Percentiles rank a stretch among this genome's conserved stretches.
phyloP scores from a whole-genome alignment of 2,888 invertebrate genomes.

The Lamproptera curius region DNA sequence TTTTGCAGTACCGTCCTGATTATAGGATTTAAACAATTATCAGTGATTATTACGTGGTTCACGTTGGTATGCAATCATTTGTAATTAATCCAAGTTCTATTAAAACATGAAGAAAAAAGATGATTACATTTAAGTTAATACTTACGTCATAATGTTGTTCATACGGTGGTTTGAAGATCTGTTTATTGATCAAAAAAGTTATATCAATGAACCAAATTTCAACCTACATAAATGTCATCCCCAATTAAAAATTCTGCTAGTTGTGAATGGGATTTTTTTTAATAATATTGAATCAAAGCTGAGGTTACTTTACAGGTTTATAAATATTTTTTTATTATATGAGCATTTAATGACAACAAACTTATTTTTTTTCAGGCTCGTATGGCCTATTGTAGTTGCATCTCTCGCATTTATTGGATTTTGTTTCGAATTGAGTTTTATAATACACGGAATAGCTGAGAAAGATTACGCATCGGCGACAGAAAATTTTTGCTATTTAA shows the following conservation, averaged over 20 bases:
- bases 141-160: no score
- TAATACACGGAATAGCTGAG: constrained; percentile 34
- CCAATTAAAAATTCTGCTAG: constrained; percentile 41
- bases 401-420: constrained; percentile 28
- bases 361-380: constrained; percentile 30
- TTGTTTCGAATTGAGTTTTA: constrained; percentile 35
- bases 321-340: background rate
- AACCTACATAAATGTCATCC: constrained; percentile 50
- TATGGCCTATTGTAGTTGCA: constrained; percentile 38
- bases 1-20: no score
- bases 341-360: background rate
- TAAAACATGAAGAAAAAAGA: no score
- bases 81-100: no score
- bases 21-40: no score
- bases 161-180: constrained; percentile 30
- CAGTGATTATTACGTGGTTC: no score
- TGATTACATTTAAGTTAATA: no score
- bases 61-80: no score
- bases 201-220: constrained; percentile 39
- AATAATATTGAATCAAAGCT: constrained; percentile 38
- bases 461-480: constrained; percentile 47
- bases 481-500: constrained; percentile 50
- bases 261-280: constrained; percentile 48
- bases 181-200: constrained; percentile 37
- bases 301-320: constrained; percentile 35